Evolutionary conservation across 2,888 invertebrate species (phyloP).

Genomic region (Steromphala cineraria): DNA sequence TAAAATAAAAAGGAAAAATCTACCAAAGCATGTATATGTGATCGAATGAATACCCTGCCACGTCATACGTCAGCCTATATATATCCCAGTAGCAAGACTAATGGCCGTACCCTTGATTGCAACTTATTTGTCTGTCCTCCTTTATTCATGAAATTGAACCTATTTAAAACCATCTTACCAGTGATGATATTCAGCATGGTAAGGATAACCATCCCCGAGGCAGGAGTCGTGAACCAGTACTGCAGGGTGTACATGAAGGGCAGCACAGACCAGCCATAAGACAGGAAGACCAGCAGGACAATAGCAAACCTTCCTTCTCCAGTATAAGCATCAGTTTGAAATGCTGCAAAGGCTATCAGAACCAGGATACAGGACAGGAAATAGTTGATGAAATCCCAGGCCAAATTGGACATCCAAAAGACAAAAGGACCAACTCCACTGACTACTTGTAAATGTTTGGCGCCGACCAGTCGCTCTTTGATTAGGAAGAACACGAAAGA

Average conservation of each 20-base stretch:
- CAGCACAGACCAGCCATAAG: constrained; percentile 84
- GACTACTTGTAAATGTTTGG: constrained; percentile 70
- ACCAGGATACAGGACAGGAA: constrained; percentile 79
- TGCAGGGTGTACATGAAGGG: constrained; percentile 85
- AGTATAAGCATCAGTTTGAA: constrained; percentile 81
- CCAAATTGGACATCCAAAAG: constrained; percentile 83
- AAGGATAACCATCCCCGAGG: constrained; percentile 85
- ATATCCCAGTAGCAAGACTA: no score
- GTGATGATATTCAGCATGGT: constrained; percentile 84
- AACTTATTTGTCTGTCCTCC: no score
- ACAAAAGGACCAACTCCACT: constrained; percentile 74
- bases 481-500: constrained; percentile 68
- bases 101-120: no score
- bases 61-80: no score
- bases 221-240: constrained; percentile 82
- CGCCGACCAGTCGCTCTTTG: constrained; percentile 61
- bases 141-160: no score
- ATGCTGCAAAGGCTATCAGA: constrained; percentile 81
- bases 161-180: constrained; percentile 76
- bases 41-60: no score
- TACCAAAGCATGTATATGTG: no score
- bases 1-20: no score
- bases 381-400: constrained; percentile 83
- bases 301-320: constrained; percentile 72
- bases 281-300: constrained; percentile 80